Conservation (phyloP, 1,140 invertebrate genomes). For the Ceratina australensis region DNA sequence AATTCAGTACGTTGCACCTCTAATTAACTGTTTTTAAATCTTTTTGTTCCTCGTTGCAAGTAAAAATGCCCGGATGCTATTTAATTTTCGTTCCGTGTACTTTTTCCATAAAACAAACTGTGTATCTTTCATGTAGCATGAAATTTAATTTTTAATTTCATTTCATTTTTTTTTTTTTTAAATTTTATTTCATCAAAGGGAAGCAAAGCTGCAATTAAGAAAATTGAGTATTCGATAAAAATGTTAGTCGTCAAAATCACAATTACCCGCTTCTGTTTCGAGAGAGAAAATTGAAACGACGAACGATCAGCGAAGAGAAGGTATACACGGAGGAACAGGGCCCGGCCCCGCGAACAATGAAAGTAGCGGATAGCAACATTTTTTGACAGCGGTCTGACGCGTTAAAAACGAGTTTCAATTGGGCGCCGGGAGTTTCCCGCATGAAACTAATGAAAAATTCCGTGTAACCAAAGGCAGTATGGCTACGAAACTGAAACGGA, state of each 20-base stretch:
- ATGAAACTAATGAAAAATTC: constrained; percentile 11
- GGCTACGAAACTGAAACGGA: background rate
- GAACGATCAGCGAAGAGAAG: background rate
- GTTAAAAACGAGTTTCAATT: constrained; percentile 24
- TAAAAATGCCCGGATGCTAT: no score
- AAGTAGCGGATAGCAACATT: constrained; percentile 15
- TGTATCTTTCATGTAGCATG: no score
- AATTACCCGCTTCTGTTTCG: background rate
- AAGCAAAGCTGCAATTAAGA: no score
- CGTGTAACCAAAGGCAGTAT: background rate
- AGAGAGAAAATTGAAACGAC: background rate
- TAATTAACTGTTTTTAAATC: no score
- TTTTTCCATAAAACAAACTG: no score
- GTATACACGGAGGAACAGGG: background rate
- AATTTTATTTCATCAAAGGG: background rate
- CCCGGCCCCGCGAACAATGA: background rate
- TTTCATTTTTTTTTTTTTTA: no score
- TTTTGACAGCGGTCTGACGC: background rate
- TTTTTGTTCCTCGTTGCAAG: no score
- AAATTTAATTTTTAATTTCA: no score
- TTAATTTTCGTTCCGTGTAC: no score
- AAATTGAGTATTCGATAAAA: no score
- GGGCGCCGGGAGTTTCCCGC: background rate
- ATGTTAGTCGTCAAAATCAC: no score
- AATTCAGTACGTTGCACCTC: no score